Evolutionary conservation across 2,113 vertebrate genomes (phyloP), one percentile per base, ranked within the genome.

Genomic region (Pygoscelis antarcticus): DNA sequence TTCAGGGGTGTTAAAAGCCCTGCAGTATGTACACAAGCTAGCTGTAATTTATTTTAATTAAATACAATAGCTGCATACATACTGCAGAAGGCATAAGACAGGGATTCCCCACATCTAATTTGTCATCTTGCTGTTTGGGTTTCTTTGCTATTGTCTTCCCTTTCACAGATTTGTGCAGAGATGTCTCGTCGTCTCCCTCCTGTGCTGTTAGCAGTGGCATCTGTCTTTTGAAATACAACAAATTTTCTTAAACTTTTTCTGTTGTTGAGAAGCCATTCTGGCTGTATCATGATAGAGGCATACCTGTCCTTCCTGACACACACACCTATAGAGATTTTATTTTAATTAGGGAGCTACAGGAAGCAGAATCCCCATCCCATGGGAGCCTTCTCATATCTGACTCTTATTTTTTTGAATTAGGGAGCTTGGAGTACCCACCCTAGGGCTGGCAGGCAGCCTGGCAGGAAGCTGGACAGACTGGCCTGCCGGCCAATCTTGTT

Each of bases 401-500:
- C 47, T 75, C 83, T 65, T 60, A 23, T 74, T 72, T 96, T 96
- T 93, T 46, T 85, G 40, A 61, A 27, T 77, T 49, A 23, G 26
- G 68, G 82, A 96, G 71, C 55, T 90, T 26, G 55, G 58, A 86
- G 79, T 90, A 87, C 92, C 96, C 92, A 93, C 90, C 95, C 92
- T 77, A 16, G 71, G 94, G 69, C 97, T 97, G 97, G 97, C 97
- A 96, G 96, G 95, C 96, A 16, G 97, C 97, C 97, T 94, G 93
- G 95, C 92, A 97, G 97, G 96, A 97, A 97, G 95, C 95, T 47
- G 90, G 95, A 75, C 96, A 97, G 97, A 97, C 97, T 95, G 94
- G 57, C 81, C 65, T 75, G 83, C 60, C 1, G 40, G 94, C 89
- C 94, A 79, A 75, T 92, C 94, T 96, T 42, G 47, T 70, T 96